Base-by-base conservation (phyloP, 2,888 invertebrate genomes). In the Caenorhabditis virilis region DNA sequence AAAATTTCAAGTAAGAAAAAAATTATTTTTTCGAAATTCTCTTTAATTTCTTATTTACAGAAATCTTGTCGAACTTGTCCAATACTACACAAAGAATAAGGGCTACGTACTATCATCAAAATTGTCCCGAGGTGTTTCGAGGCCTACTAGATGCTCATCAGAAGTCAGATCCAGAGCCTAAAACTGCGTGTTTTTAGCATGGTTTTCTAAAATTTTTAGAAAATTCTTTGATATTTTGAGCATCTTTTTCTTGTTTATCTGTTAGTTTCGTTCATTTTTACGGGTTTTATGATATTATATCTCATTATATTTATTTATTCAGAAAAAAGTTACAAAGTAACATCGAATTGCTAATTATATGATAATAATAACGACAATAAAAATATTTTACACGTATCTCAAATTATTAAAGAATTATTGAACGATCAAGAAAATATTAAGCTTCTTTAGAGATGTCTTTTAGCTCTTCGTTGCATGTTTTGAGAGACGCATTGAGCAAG, bases 21-120 rank as follows among this genome's bases (percentile, higher is more conserved):
- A 36, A 36, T 36, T 36, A 15, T 36, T 15, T 15, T 36, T 41
- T 25, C 15, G 4, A 9, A 27, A 47, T 27, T n/a, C 25, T 23
- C 20, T 26, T 25, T 46, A 38, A 41, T 22, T 27, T 23, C 18
- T 22, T 39, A 9, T 39, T 62, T 68, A 33, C 65, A 72, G 72
- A 43, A 72, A 69, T 41, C 45, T 74, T 18, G 46, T 52, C 47
- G 70, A 71, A 11, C 61, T 75, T 33, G 64, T 68, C 46, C 54
- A 62, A 11, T 69, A 75, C 54, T 75, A 75, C 54, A 60, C 45
- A 20, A 61, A 51, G 18, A 60, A 75, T 54, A 62, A 69, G 52
- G 66, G 72, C 43, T 63, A 33, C 53, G 54, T 74, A 16, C 65
- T 72, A 7, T 48, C 50, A 27, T 52, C 51, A 6, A 62, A 60